Evolutionary conservation across 1,140 invertebrate species (phyloP).

Genomic region (Phthorimaea operculella): DNA sequence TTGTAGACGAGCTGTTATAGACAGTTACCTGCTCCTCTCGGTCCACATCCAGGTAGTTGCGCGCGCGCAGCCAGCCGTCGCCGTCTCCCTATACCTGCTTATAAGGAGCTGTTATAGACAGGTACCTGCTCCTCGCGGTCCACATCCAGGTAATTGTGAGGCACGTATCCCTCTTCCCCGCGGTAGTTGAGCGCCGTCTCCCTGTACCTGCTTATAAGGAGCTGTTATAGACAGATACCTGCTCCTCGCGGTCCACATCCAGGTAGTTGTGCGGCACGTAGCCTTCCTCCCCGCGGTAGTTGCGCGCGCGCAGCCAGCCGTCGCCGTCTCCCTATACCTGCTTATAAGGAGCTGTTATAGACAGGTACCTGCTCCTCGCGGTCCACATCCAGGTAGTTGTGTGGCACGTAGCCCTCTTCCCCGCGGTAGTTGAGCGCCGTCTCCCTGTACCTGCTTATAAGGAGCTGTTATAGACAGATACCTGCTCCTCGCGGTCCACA

Average conservation of each 20-base stretch:
- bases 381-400: slow-evolving; percentile 90
- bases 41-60: no score
- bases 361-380: slow-evolving; percentile 52
- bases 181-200: slow-evolving; percentile 77
- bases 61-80: no score
- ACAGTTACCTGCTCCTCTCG: slow-evolving; percentile 43
- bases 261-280: slow-evolving; percentile 96
- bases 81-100: no score
- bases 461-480: slow-evolving; percentile 8
- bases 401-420: slow-evolving; percentile 93
- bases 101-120: no score
- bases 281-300: slow-evolving; percentile 91
- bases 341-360: no score
- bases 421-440: slow-evolving; percentile 83
- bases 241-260: slow-evolving; percentile 72
- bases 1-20: no score
- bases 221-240: slow-evolving; percentile 26
- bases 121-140: slow-evolving; percentile 57
- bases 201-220: no score
- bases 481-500: slow-evolving; percentile 68
- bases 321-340: slow-evolving; percentile 96
- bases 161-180: slow-evolving; percentile 93
- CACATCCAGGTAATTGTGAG: slow-evolving; percentile 93
- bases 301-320: slow-evolving; percentile 93
- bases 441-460: no score